Percentiles rank a stretch among this genome's conserved stretches.
These are phyloP conservation scores for Macrotis lagotis DNA, from an alignment of 2,113 vertebrate species.

Conservation along the genomic window DNA sequence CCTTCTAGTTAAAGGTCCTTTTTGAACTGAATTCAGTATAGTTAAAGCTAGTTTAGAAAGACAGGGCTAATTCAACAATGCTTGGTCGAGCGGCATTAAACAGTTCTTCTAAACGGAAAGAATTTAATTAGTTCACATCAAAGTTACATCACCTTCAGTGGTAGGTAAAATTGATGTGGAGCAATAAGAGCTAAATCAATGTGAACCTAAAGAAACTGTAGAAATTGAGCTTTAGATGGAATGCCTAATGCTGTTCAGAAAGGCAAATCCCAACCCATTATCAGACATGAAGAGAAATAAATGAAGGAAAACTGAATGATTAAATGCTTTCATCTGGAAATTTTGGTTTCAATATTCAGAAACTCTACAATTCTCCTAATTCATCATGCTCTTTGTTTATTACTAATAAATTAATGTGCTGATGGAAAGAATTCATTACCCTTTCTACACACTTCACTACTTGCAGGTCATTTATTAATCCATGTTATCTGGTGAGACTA, in stretches of 20 bases:
- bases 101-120: slow-evolving; percentile 64
- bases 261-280: slow-evolving; percentile 71
- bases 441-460: slow-evolving; percentile 88
- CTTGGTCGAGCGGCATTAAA: slow-evolving; percentile 49
- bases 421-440: slow-evolving; percentile 91
- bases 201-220: slow-evolving; percentile 61
- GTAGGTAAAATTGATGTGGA: slow-evolving; percentile 64
- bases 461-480: slow-evolving; percentile 96
- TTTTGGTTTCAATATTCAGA: slow-evolving; percentile 85
- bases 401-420: slow-evolving; percentile 88
- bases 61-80: background rate
- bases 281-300: slow-evolving; percentile 80
- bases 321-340: slow-evolving; percentile 87
- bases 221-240: slow-evolving; percentile 59
- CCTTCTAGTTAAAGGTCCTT: slow-evolving; percentile 8
- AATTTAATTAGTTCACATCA: slow-evolving; percentile 71
- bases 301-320: slow-evolving; percentile 84
- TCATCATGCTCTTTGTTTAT: slow-evolving; percentile 91
- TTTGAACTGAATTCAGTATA: slow-evolving; percentile 52
- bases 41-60: slow-evolving; percentile 10
- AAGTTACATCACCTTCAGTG: slow-evolving; percentile 59
- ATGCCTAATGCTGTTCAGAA: slow-evolving; percentile 72
- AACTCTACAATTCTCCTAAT: slow-evolving; percentile 85
- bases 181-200: slow-evolving; percentile 61
- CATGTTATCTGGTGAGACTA: slow-evolving; percentile 91